Evolutionary conservation across 1,140 invertebrate species (phyloP).

Genomic region (Cotesia vestalis): DNA sequence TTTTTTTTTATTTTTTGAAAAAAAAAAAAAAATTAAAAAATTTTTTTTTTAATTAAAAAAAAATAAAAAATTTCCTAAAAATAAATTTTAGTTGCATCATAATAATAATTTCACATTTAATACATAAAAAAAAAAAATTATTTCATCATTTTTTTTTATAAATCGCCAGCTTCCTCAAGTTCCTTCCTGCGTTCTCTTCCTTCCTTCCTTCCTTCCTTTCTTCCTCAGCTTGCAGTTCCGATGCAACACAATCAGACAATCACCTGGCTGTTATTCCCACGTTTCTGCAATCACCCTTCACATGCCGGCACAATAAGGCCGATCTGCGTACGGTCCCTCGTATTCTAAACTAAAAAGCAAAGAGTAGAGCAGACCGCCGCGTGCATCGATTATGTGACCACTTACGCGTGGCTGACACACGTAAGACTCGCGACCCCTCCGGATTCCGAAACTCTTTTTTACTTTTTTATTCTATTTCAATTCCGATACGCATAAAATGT

Average conservation of each 20-base stretch:
- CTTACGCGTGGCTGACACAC: constrained; percentile 65
- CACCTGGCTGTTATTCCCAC: constrained; percentile 66
- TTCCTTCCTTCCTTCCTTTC: constrained; percentile 29
- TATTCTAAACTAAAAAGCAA: constrained; percentile 16
- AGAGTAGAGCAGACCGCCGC: constrained; percentile 53
- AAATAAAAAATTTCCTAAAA: no score
- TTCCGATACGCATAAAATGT: no score
- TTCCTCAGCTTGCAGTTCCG: constrained; percentile 20
- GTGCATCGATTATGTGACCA: constrained; percentile 63
- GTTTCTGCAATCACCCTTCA: constrained; percentile 62
- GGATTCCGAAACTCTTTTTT: constrained; percentile 11
- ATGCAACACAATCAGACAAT: constrained; percentile 33
- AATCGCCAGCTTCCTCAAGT: constrained; percentile 39
- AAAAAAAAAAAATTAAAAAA: no score
- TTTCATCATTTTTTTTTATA: constrained; percentile 36
- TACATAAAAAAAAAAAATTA: no score
- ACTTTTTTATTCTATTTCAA: no score
- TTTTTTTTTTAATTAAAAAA: no score
- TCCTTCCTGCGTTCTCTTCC: constrained; percentile 15
- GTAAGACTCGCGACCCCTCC: constrained; percentile 50
- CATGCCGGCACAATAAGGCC: not conserved
- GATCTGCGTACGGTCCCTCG: not conserved
- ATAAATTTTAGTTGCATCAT: no score
- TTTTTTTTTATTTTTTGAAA: no score
- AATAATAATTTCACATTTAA: no score